phyloP scores from a whole-genome alignment of 2,113 vertebrate species.

The Chrysochloris asiatica region DNA sequence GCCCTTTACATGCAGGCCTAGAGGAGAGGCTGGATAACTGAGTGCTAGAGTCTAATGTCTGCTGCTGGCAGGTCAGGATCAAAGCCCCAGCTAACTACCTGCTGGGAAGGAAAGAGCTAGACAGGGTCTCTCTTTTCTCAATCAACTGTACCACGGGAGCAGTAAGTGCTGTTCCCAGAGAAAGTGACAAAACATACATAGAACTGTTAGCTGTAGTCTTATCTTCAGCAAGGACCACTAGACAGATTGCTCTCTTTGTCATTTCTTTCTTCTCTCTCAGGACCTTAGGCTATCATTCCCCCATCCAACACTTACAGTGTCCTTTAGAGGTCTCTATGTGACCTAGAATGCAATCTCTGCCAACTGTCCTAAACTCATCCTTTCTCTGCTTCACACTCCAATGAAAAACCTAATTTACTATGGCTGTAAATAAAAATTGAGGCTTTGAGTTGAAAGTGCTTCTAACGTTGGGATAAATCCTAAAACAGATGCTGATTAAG shows the following conservation, averaged over 20 bases:
- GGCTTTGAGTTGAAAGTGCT: background rate
- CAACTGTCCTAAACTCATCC: background rate
- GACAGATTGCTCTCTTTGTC: background rate
- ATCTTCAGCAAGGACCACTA: background rate
- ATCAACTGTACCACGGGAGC: no score
- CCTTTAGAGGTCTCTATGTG: background rate
- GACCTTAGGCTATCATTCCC: background rate
- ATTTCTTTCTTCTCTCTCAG: background rate
- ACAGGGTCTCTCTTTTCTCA: background rate
- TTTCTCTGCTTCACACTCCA: background rate
- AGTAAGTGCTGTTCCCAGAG: background rate
- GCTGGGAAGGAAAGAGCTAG: background rate
- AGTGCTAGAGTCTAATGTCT: background rate
- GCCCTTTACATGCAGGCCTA: background rate
- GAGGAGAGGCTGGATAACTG: background rate
- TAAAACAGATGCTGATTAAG: background rate
- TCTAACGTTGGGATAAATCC: background rate
- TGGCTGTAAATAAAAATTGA: constrained; percentile 8
- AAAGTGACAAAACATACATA: background rate
- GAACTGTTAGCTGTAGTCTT: background rate
- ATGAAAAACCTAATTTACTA: background rate
- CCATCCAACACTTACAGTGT: background rate
- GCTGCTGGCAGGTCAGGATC: background rate
- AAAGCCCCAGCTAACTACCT: background rate
- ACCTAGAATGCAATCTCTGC: background rate